These are phyloP conservation scores for Mythimna loreyi DNA, from an alignment of 2,888 invertebrate species.

Conservation along the genomic window DNA sequence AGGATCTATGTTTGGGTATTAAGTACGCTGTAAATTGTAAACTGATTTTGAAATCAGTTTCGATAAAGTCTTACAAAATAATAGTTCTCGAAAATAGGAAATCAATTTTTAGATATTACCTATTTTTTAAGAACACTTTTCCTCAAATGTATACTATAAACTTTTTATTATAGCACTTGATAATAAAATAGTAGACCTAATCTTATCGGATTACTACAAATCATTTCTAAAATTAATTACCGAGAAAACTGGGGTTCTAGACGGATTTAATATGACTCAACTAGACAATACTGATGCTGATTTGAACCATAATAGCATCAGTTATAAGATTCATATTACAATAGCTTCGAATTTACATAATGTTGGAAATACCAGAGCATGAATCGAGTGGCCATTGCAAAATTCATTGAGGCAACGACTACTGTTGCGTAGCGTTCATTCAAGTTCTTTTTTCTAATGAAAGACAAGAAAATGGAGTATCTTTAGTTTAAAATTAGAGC, in stretches of 20 bases:
- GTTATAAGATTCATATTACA: slow-evolving; percentile 37
- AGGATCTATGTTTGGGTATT: too few species aligned
- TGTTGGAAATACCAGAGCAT: slow-evolving; percentile 48
- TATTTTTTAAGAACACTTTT: slow-evolving; percentile 11
- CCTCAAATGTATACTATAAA: slow-evolving; percentile 18
- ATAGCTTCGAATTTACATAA: slow-evolving; percentile 42
- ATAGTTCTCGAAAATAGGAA: background rate
- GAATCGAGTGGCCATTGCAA: slow-evolving; percentile 38
- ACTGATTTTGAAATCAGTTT: background rate
- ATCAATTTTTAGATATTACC: background rate
- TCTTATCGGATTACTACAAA: background rate
- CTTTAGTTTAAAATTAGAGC: slow-evolving; percentile 22
- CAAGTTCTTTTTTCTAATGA: slow-evolving; percentile 39
- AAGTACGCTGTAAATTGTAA: too few species aligned
- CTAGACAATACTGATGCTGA: slow-evolving; percentile 5
- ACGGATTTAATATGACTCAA: slow-evolving; percentile 56
- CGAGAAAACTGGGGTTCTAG: slow-evolving; percentile 40
- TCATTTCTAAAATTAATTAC: slow-evolving; percentile 58
- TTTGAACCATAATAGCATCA: slow-evolving; percentile 12
- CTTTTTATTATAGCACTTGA: slow-evolving; percentile 5
- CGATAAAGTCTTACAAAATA: background rate
- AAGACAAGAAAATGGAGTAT: slow-evolving; percentile 12
- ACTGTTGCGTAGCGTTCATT: slow-evolving; percentile 45
- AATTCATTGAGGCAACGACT: slow-evolving; percentile 44
- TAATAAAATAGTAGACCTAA: slow-evolving; percentile 1